Percentiles rank a stretch among this genome's conserved stretches.
These are phyloP conservation scores for Chloropsis cyanopogon DNA, from an alignment of 2,113 vertebrate genomes.

Conservation along the genomic window DNA sequence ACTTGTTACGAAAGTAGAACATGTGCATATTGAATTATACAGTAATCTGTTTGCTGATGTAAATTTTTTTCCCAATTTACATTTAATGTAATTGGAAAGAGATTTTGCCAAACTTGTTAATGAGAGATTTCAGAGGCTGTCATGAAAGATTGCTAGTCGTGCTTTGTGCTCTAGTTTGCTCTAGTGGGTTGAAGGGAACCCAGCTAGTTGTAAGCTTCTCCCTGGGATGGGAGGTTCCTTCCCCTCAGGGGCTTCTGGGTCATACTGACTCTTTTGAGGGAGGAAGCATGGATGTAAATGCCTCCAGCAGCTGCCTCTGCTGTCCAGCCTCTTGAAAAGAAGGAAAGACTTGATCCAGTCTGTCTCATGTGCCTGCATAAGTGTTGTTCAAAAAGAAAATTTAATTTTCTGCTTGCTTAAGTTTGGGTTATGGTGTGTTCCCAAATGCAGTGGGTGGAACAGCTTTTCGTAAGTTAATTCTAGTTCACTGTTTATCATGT, in stretches of 20 bases:
- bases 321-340: background rate
- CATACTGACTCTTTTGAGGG: background rate
- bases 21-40: background rate
- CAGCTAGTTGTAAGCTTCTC: background rate
- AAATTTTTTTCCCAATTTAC: background rate
- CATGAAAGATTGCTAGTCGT: background rate
- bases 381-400: background rate
- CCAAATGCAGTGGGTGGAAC: conserved; percentile 29
- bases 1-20: background rate
- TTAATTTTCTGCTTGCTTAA: background rate
- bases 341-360: background rate
- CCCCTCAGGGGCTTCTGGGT: background rate
- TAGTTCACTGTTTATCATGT: background rate
- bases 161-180: background rate
- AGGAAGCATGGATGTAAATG: background rate
- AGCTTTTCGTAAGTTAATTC: background rate
- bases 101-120: conserved; percentile 2
- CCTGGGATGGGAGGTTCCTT: background rate
- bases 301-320: background rate
- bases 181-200: background rate
- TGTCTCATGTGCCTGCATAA: background rate
- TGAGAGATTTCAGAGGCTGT: background rate
- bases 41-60: conserved; percentile 11
- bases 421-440: conserved; percentile 29
- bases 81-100: conserved; percentile 15